Percentiles rank a stretch among this genome's conserved stretches.
phyloP scores from a whole-genome alignment of 1,140 invertebrate species.

The Brachionus paranguensis region DNA sequence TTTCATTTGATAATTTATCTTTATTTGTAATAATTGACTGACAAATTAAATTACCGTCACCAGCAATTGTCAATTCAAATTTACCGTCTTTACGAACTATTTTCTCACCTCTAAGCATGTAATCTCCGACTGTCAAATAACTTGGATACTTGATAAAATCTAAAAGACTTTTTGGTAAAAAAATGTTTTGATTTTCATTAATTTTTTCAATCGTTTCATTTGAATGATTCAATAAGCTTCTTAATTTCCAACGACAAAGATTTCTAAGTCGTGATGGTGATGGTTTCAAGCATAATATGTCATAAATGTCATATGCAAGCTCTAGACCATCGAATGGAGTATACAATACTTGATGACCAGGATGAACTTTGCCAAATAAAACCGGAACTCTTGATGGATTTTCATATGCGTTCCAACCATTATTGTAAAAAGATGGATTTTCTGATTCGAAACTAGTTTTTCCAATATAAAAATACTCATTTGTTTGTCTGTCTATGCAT shows the following conservation, averaged over 20 bases:
- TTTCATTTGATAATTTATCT: not conserved
- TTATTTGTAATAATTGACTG: not conserved
- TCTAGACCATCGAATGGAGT: not conserved
- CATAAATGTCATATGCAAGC: not conserved
- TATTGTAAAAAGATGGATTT: not conserved
- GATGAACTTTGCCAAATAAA: conserved; percentile 7
- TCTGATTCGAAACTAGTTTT: not conserved
- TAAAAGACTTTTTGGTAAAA: not conserved
- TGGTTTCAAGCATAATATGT: not conserved
- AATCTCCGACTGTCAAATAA: not conserved
- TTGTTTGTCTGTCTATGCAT: not conserved
- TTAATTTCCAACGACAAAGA: not conserved
- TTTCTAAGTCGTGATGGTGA: not conserved
- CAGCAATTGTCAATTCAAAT: conserved; percentile 1
- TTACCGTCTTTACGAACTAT: not conserved
- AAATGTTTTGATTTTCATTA: not conserved
- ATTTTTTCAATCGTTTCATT: conserved; percentile 8
- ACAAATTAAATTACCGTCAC: not conserved
- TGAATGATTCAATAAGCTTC: not conserved
- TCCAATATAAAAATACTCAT: not conserved
- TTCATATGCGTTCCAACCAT: not conserved
- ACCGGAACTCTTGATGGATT: not conserved
- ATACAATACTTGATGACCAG: not conserved
- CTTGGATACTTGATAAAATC: conserved; percentile 13
- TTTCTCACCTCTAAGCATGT: not conserved